Percentiles rank a stretch among this genome's conserved stretches.
These are phyloP conservation scores for Nycticebus coucang DNA, from an alignment of 2,113 vertebrate genomes.

Conservation along the genomic window DNA sequence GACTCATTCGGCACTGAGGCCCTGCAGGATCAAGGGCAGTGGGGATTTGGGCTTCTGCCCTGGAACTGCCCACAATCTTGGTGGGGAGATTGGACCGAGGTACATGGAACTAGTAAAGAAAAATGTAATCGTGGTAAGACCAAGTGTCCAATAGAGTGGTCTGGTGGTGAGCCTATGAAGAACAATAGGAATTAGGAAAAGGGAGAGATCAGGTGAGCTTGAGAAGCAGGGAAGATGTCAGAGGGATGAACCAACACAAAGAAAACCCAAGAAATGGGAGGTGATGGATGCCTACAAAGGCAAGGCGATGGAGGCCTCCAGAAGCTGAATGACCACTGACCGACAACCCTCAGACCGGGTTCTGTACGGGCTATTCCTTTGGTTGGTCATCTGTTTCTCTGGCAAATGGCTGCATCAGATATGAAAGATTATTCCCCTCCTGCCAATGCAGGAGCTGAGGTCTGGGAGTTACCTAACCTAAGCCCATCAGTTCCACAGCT, in stretches of 20 bases:
- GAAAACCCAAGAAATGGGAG: not conserved
- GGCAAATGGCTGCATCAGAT: not conserved
- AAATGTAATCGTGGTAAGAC: not conserved
- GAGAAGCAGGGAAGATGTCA: not conserved
- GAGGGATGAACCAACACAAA: rapidly evolving
- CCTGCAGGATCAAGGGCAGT: not conserved
- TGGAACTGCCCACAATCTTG: not conserved
- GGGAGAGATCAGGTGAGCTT: too few relatives aligned
- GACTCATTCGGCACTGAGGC: not conserved
- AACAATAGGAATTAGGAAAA: not conserved
- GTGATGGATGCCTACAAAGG: rapidly evolving
- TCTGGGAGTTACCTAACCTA: not conserved
- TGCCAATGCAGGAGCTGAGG: not conserved
- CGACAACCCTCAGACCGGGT: not conserved
- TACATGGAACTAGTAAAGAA: not conserved
- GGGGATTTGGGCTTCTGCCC: not conserved
- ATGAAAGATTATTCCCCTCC: rapidly evolving
- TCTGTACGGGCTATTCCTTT: not conserved
- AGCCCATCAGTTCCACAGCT: not conserved
- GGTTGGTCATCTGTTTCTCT: not conserved
- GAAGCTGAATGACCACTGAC: not conserved
- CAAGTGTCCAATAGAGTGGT: not conserved
- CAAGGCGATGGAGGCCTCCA: not conserved
- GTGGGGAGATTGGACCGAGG: not conserved
- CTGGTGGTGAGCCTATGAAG: not conserved